Percentiles rank a stretch among this genome's conserved stretches.
phyloP scores from a whole-genome alignment of 2,113 vertebrate genomes.

The Diglossa brunneiventris region DNA sequence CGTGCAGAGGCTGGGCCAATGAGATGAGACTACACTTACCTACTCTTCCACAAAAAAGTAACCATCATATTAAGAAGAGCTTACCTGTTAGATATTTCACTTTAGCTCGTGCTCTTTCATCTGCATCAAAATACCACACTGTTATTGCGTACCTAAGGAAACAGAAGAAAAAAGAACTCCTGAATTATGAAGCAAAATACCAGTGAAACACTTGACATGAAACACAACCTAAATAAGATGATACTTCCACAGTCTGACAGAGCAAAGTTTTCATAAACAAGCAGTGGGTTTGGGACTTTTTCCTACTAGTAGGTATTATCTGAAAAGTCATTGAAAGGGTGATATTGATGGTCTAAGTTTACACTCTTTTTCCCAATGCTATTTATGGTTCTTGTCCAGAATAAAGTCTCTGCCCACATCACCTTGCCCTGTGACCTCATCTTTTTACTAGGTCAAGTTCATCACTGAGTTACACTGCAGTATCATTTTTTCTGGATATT shows the following conservation, averaged over 20 bases:
- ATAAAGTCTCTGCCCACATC: background rate
- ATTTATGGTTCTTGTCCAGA: background rate
- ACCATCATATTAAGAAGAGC: background rate
- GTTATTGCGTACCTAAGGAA: slow-evolving; percentile 95
- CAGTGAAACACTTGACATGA: background rate
- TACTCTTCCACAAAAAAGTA: background rate
- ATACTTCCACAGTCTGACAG: background rate
- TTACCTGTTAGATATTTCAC: slow-evolving; percentile 96
- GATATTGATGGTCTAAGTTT: background rate
- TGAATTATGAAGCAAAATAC: background rate
- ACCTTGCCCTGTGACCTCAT: background rate
- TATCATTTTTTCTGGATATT: background rate
- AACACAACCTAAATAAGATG: background rate
- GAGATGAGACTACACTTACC: background rate
- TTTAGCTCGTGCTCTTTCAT: slow-evolving; percentile 95
- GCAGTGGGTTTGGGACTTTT: accelerated
- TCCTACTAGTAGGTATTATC: background rate
- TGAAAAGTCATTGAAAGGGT: background rate
- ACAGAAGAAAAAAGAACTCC: background rate
- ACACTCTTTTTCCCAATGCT: background rate
- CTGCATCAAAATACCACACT: slow-evolving; percentile 98
- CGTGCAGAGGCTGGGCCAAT: background rate
- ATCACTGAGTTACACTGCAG: background rate
- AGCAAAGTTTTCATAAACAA: background rate
- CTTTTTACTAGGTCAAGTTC: background rate